Evolutionary conservation across 2,113 vertebrate species (phyloP).

Genomic region (Scomber japonicus): DNA sequence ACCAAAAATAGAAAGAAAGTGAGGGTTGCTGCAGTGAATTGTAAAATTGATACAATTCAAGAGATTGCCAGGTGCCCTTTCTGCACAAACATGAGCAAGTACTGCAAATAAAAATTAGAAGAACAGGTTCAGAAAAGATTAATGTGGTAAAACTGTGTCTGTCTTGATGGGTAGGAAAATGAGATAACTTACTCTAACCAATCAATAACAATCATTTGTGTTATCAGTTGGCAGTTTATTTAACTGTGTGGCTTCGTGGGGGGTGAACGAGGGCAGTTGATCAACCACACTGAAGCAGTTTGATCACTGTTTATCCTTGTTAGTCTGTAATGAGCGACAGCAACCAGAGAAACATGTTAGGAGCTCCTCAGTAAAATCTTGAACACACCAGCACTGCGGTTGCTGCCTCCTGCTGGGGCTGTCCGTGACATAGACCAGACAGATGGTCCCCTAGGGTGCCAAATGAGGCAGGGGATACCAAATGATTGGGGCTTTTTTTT

Average conservation of each 20-base stretch:
- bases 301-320: constrained; percentile 39
- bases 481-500: too few species aligned
- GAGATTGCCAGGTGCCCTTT: neutral
- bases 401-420: too few species aligned
- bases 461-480: too few species aligned
- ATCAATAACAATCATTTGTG: constrained; percentile 18
- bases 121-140: neutral
- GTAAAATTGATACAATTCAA: neutral
- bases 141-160: neutral
- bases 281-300: constrained; percentile 38
- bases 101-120: neutral
- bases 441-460: too few species aligned
- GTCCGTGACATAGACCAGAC: too few species aligned
- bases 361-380: constrained; percentile 4
- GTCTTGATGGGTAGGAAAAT: neutral
- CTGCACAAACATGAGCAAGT: neutral
- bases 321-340: constrained; percentile 2
- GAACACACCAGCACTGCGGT: constrained; percentile 1
- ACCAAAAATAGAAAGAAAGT: neutral
- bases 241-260: constrained; percentile 33
- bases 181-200: neutral
- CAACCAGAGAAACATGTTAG: neutral
- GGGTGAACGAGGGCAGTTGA: constrained; percentile 28
- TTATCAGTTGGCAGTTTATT: neutral
- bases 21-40: neutral